Percentiles rank a stretch among this genome's conserved stretches.
Conservation (phyloP, 1,140 invertebrate genomes). For the Dinoponera quadriceps region DNA sequence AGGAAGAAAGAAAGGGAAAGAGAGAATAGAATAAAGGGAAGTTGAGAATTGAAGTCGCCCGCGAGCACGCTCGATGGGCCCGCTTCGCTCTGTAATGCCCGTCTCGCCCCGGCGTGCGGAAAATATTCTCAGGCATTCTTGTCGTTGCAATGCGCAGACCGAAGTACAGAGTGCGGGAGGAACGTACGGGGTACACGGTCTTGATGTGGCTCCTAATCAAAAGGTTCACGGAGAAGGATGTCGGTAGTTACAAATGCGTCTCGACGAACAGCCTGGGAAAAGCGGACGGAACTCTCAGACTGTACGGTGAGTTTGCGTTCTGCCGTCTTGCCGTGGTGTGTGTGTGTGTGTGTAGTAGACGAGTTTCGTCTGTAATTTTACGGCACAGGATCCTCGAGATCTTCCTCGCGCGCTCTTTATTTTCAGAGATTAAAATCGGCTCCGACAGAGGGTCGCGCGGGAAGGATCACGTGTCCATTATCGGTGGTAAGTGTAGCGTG, state of each 20-base stretch:
- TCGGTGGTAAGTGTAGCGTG: conserved; percentile 73
- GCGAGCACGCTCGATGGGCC: no score
- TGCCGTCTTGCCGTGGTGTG: no score
- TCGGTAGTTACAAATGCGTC: conserved; percentile 96
- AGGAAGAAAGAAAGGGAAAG: no score
- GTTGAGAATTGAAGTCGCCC: no score
- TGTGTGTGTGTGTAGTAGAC: background rate
- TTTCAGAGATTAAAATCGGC: conserved; percentile 77
- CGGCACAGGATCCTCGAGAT: background rate
- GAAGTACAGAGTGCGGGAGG: conserved; percentile 93
- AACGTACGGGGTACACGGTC: conserved; percentile 92
- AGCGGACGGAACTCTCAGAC: conserved; percentile 92
- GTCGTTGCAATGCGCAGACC: conserved; percentile 86
- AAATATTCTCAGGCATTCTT: background rate
- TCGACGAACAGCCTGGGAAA: conserved; percentile 95
- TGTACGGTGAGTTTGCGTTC: conserved; percentile 91
- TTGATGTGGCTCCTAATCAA: conserved; percentile 94
- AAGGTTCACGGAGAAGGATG: conserved; percentile 91
- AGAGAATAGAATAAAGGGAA: no score
- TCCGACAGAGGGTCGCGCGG: conserved; percentile 72
- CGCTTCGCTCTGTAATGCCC: no score
- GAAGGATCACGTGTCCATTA: conserved; percentile 79
- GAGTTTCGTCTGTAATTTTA: background rate
- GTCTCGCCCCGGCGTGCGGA: background rate
- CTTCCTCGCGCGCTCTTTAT: background rate